Evolutionary conservation across 2,888 invertebrate genomes (phyloP).

Genomic region (Ochropleura leucogaster): DNA sequence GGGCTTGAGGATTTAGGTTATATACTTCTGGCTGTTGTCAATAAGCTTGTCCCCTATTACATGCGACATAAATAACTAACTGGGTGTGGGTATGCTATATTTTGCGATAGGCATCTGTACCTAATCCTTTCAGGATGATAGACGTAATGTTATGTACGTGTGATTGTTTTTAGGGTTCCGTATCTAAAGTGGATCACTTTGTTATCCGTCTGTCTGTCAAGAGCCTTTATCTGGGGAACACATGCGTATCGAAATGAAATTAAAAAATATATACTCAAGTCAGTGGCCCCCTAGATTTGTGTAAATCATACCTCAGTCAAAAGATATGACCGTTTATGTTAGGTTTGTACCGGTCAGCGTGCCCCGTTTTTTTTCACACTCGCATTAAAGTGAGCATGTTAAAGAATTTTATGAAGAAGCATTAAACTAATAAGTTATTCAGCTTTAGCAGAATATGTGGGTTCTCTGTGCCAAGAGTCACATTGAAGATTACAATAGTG

Average conservation of each 20-base stretch:
- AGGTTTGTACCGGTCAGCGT: too few species aligned
- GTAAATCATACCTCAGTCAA: too few species aligned
- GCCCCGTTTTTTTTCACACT: too few species aligned
- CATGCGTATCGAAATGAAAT: too few species aligned
- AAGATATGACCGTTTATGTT: too few species aligned
- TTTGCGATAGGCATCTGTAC: background rate
- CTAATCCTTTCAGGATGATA: background rate
- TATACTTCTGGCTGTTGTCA: background rate
- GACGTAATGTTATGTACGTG: background rate
- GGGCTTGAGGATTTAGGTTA: background rate
- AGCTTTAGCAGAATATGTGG: background rate
- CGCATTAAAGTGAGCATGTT: background rate
- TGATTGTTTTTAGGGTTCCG: too few species aligned
- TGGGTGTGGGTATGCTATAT: background rate
- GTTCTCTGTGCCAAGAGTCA: constrained; percentile 12
- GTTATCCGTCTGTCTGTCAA: too few species aligned
- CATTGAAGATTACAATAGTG: constrained; percentile 40
- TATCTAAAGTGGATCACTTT: too few species aligned
- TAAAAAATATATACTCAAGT: too few species aligned
- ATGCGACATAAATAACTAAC: background rate
- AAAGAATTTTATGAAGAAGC: background rate
- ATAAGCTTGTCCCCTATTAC: background rate
- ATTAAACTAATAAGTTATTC: background rate
- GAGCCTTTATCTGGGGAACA: too few species aligned
- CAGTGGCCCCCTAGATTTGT: too few species aligned